Evolutionary conservation across 2,888 invertebrate species (phyloP).

Genomic region (Adelphocoris suturalis): DNA sequence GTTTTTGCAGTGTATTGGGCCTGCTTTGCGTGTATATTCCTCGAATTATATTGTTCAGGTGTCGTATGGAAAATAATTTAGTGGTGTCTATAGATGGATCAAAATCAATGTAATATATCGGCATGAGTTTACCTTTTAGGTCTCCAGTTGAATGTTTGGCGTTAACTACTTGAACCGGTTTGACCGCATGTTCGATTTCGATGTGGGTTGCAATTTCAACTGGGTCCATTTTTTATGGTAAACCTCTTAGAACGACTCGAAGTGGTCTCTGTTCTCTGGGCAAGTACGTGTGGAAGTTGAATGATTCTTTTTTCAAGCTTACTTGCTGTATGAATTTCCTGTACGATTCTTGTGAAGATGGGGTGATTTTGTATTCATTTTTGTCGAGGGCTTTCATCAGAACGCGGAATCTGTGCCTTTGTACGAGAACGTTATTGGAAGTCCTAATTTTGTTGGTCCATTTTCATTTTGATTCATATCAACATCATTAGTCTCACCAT

Average conservation of each 20-base stretch:
- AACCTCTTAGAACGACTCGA: background rate
- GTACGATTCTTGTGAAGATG: background rate
- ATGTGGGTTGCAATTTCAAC: background rate
- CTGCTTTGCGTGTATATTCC: too few relatives aligned
- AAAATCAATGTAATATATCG: constrained; percentile 29
- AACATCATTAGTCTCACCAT: too few relatives aligned
- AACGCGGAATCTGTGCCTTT: too few relatives aligned
- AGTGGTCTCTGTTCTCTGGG: background rate
- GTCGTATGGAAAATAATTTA: too few relatives aligned
- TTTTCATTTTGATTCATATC: too few relatives aligned
- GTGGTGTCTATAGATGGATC: too few relatives aligned
- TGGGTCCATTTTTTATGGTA: background rate
- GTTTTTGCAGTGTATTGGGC: too few relatives aligned
- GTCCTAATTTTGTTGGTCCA: too few relatives aligned
- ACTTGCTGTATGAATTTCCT: background rate
- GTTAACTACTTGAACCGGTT: background rate
- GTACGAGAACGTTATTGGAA: too few relatives aligned
- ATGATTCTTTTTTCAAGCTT: background rate
- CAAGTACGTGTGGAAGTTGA: constrained; percentile 19
- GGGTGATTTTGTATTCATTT: background rate
- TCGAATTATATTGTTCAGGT: too few relatives aligned
- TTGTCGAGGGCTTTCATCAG: too few relatives aligned
- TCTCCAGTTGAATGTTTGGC: constrained; percentile 6
- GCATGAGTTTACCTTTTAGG: too few relatives aligned
- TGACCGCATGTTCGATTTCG: background rate